Evolutionary conservation across 2,113 vertebrate genomes (phyloP).

Genomic region (Macquaria ambigua): DNA sequence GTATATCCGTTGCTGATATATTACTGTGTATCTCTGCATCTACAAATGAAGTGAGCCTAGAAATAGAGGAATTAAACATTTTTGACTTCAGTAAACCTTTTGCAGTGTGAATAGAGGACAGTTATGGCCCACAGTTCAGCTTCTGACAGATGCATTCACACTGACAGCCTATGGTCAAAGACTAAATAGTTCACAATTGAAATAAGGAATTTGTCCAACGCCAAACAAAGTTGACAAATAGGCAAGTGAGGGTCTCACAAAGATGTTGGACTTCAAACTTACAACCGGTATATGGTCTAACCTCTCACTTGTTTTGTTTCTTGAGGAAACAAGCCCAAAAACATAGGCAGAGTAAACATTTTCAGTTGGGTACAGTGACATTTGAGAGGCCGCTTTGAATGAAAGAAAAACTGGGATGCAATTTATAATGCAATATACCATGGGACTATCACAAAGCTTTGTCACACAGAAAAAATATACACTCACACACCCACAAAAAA

Average conservation of each 20-base stretch:
- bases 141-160: conserved; percentile 55
- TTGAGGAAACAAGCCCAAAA: conserved; percentile 36
- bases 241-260: conserved; percentile 43
- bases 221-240: conserved; percentile 52
- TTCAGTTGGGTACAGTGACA: conserved; percentile 50
- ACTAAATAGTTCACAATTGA: conserved; percentile 52
- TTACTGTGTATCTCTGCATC: conserved; percentile 35
- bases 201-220: conserved; percentile 44
- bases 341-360: conserved; percentile 59
- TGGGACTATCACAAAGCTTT: conserved; percentile 66
- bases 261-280: conserved; percentile 54
- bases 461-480: conserved; percentile 65
- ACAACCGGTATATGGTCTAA: conserved; percentile 31
- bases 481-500: conserved; percentile 67
- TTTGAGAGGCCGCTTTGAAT: conserved; percentile 61
- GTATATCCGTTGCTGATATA: conserved; percentile 51
- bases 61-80: conserved; percentile 43
- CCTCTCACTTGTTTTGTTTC: conserved; percentile 34
- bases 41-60: conserved; percentile 24
- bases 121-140: conserved; percentile 29
- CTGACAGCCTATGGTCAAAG: conserved; percentile 47
- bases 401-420: conserved; percentile 47
- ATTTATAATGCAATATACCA: conserved; percentile 55
- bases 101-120: conserved; percentile 24
- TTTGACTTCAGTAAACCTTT: conserved; percentile 53